phyloP scores from a whole-genome alignment of 2,888 invertebrate species.

The Machimus atricapillus region DNA sequence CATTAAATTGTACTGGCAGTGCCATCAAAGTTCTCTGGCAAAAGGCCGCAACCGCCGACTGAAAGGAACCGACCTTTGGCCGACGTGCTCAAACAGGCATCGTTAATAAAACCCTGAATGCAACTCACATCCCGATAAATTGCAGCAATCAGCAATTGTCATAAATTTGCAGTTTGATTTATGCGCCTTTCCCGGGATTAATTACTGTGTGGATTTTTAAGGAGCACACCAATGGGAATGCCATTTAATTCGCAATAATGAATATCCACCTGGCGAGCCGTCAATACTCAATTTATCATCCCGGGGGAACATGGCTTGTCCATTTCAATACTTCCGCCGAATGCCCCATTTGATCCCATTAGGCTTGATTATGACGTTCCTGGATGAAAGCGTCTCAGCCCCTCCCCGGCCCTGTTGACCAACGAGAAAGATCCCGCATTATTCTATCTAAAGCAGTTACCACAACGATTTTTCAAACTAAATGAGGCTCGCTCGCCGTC shows the following conservation, averaged over 20 bases:
- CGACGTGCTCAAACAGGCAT: background rate
- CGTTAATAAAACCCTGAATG: background rate
- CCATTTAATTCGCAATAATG: slow-evolving; percentile 16
- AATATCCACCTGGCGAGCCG: slow-evolving; percentile 24
- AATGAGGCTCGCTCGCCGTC: background rate
- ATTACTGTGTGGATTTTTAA: slow-evolving; percentile 25
- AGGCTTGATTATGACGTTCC: slow-evolving; percentile 32
- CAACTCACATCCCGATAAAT: background rate
- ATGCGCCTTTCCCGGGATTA: slow-evolving; percentile 11
- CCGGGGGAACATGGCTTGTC: slow-evolving; percentile 2
- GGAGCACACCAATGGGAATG: background rate
- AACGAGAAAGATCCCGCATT: background rate
- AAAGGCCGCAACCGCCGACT: background rate
- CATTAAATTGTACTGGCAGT: background rate
- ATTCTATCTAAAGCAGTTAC: slow-evolving; percentile 33
- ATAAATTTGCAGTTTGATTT: slow-evolving; percentile 12
- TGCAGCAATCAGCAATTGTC: background rate
- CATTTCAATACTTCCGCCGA: slow-evolving; percentile 35
- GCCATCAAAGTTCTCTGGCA: background rate
- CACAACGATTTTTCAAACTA: slow-evolving; percentile 27
- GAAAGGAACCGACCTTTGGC: background rate
- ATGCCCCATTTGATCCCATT: slow-evolving; percentile 35
- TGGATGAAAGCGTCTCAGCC: slow-evolving; percentile 5
- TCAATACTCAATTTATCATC: slow-evolving; percentile 32
- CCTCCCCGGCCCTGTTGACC: background rate